Base-by-base conservation (phyloP, 2,113 vertebrate genomes). In the Odontophorus gujanensis region DNA sequence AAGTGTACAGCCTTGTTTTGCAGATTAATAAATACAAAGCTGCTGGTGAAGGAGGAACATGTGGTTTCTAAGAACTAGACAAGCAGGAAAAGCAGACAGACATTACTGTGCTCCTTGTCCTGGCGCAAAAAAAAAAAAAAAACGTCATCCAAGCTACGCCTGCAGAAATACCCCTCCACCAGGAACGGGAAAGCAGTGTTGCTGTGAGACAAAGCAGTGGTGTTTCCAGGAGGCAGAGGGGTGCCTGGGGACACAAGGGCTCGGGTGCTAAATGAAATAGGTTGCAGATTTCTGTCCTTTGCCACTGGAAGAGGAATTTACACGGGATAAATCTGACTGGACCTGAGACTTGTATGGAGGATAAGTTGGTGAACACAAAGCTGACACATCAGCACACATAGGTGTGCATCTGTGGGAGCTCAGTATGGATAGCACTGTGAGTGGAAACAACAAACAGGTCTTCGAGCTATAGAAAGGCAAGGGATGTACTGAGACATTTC, bases 1-100 rank as follows among this genome's bases (percentile, higher is more conserved):
- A 50, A 40, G 80, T 15, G 10, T 21, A 3, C 61, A 3, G 90
- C 2, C 83, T 81, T 53, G 85, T 86, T 42, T 6, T 34, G 93
- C 71, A 53, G 77, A 59, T 48, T 76, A 87, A 83, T 77, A 81
- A 95, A 84, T 34, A 5, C 26, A 8, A 13, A 61, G 85, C 36
- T 50, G 87, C 85, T 2, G 22, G 66, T 20, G 77, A 42, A 30
- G 76, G 66, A 67, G 40, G 71, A 74, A 42, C 77, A 32, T 24
- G 87, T 17, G 92, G 90, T 79, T 87, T 47, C 73, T 14, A 11
- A 80, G 59, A 65, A 32, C 69, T 59, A 85, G 72, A 89, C 76
- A 8, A n/a, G 93, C 78, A 69, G 86, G 91, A 93, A 92, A 94
- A 50, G 93, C 89, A 79, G 89, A 22, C 93, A 94, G 92, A 96